Conservation (phyloP, 64 coral and sea anemone genomes). For the Cladopsammia gracilis region DNA sequence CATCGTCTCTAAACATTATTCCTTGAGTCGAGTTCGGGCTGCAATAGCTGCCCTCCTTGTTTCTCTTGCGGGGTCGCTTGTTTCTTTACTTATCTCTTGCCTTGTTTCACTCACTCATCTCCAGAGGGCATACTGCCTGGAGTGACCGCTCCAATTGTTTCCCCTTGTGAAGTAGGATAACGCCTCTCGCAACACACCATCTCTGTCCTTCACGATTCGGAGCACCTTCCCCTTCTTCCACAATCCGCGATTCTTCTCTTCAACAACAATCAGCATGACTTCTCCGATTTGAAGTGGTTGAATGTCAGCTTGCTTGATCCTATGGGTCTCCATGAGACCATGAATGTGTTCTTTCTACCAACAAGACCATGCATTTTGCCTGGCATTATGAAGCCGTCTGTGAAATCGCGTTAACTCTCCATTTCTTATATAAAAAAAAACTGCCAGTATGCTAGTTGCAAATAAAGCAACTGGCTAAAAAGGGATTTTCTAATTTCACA, state of each 20-base stretch:
- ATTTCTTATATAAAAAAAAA: not conserved
- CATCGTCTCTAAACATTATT: too few relatives aligned
- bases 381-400: constrained; percentile 39
- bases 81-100: not conserved
- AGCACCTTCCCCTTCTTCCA: not conserved
- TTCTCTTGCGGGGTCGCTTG: not conserved
- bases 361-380: constrained; percentile 56
- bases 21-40: not conserved
- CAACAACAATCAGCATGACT: constrained; percentile 46
- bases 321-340: constrained; percentile 73
- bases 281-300: constrained; percentile 25
- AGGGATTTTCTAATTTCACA: too few relatives aligned
- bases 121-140: not conserved
- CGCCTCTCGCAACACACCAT: not conserved
- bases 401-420: constrained; percentile 60
- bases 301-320: not conserved
- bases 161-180: not conserved
- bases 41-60: not conserved
- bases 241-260: not conserved
- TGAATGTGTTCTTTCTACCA: constrained; percentile 74
- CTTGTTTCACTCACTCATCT: not conserved
- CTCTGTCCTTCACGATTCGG: not conserved
- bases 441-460: too few relatives aligned
- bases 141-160: not conserved
- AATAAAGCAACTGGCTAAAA: too few relatives aligned